phyloP scores from a whole-genome alignment of 1,140 invertebrate genomes.

The Drosophila burlai region DNA sequence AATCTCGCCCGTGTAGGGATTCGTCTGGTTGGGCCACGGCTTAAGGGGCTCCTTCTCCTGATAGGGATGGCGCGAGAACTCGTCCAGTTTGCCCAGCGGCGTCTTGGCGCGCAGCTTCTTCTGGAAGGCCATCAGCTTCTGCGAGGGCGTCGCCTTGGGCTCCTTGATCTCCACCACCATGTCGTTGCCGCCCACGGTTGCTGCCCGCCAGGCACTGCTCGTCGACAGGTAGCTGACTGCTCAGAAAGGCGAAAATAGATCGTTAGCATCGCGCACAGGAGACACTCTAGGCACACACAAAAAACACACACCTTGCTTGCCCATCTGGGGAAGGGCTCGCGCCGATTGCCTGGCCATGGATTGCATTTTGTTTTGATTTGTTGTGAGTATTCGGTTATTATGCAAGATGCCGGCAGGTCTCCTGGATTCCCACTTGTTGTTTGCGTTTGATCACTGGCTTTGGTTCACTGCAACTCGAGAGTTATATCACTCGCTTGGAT shows the following conservation, averaged over 20 bases:
- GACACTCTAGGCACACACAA: slow-evolving; percentile 18
- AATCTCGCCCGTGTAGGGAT: slow-evolving; percentile 92
- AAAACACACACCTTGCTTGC: slow-evolving; percentile 75
- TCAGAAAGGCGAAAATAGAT: slow-evolving; percentile 21
- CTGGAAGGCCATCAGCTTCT: slow-evolving; percentile 86
- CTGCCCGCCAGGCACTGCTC: slow-evolving; percentile 46
- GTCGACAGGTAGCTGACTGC: slow-evolving; percentile 63
- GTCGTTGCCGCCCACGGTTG: slow-evolving; percentile 31
- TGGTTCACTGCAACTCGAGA: neutral
- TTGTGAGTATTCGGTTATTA: slow-evolving; percentile 22
- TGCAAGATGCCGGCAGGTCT: slow-evolving; percentile 41
- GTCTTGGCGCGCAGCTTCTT: slow-evolving; percentile 89
- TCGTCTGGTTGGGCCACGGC: slow-evolving; percentile 94
- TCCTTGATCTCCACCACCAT: slow-evolving; percentile 66
- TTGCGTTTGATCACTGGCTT: slow-evolving; percentile 7
- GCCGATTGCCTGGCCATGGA: slow-evolving; percentile 66
- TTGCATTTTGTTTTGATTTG: slow-evolving; percentile 62
- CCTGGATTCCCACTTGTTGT: neutral
- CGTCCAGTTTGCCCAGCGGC: slow-evolving; percentile 88
- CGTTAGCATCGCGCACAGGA: slow-evolving; percentile 12
- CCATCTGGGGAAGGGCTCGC: slow-evolving; percentile 60
- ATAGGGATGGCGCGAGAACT: slow-evolving; percentile 90
- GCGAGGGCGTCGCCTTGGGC: slow-evolving; percentile 58
- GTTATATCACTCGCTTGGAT: slow-evolving; percentile 19
- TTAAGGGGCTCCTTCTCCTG: slow-evolving; percentile 94